Evolutionary conservation across 2,113 vertebrate genomes (phyloP).

Genomic region (Poecilia latipinna): DNA sequence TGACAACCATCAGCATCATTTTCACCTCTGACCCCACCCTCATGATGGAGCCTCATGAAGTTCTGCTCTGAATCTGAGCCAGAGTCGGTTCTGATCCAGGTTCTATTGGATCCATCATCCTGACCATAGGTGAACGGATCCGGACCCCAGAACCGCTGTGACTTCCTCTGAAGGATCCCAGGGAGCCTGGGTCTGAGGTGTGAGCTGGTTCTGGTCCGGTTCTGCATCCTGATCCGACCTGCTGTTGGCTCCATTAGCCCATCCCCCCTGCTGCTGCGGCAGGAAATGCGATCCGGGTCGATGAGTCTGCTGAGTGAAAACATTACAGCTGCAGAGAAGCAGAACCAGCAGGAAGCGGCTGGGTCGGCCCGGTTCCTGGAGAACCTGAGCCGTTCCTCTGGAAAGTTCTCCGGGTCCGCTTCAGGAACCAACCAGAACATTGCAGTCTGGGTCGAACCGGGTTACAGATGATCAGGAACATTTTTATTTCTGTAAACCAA

Average conservation of each 20-base stretch:
- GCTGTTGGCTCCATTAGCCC: background rate
- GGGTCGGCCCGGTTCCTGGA: background rate
- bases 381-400: too few relatives aligned
- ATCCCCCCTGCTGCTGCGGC: background rate
- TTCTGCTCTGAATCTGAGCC: background rate
- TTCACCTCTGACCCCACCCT: background rate
- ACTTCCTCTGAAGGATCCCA: too few relatives aligned
- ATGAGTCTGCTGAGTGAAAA: background rate
- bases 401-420: too few relatives aligned
- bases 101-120: background rate
- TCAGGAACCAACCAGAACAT: too few relatives aligned
- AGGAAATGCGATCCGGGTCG: background rate
- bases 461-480: too few relatives aligned
- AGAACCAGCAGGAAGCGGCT: background rate
- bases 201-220: background rate
- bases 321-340: background rate
- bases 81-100: too few relatives aligned
- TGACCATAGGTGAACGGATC: too few relatives aligned
- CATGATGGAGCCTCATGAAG: background rate
- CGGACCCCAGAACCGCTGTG: too few relatives aligned
- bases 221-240: background rate
- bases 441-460: too few relatives aligned
- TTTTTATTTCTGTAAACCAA: too few relatives aligned
- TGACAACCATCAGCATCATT: background rate
- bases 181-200: too few relatives aligned